These are phyloP conservation scores for Marmota flaviventris DNA, from an alignment of 2,113 vertebrate species.

Conservation along the genomic window DNA sequence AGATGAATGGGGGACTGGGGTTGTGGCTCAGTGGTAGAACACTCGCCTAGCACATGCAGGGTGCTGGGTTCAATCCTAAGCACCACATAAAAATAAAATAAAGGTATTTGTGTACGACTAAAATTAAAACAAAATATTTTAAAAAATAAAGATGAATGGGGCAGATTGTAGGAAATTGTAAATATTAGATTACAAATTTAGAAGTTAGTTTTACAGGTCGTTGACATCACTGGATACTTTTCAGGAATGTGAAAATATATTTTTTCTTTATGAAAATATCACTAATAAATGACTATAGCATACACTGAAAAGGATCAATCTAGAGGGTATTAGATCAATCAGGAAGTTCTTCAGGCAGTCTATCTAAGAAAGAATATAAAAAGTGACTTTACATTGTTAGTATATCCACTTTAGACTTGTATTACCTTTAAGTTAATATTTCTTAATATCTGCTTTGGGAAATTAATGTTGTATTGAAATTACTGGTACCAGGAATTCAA, in stretches of 20 bases:
- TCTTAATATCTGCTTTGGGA: not conserved
- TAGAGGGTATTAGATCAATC: not conserved
- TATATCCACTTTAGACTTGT: not conserved
- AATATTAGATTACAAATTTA: constrained; percentile 16
- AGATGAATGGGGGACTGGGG: not conserved
- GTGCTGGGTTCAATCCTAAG: too few relatives aligned
- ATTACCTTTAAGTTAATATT: not conserved
- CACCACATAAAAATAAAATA: too few relatives aligned
- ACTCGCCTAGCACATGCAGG: too few relatives aligned
- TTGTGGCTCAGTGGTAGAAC: too few relatives aligned
- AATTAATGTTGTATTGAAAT: not conserved
- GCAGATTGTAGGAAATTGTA: not conserved
- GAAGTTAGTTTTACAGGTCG: not conserved
- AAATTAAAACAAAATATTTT: too few relatives aligned
- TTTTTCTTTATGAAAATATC: not conserved
- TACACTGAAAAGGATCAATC: not conserved
- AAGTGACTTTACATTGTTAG: not conserved
- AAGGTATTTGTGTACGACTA: too few relatives aligned
- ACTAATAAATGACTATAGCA: not conserved
- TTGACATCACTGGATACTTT: not conserved
- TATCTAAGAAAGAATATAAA: not conserved
- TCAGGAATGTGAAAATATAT: not conserved
- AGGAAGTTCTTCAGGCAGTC: not conserved
- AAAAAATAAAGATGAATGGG: too few relatives aligned
- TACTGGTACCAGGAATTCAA: not conserved